Evolutionary conservation across 2,888 invertebrate genomes (phyloP).

Genomic region (Dioctria rufipes): DNA sequence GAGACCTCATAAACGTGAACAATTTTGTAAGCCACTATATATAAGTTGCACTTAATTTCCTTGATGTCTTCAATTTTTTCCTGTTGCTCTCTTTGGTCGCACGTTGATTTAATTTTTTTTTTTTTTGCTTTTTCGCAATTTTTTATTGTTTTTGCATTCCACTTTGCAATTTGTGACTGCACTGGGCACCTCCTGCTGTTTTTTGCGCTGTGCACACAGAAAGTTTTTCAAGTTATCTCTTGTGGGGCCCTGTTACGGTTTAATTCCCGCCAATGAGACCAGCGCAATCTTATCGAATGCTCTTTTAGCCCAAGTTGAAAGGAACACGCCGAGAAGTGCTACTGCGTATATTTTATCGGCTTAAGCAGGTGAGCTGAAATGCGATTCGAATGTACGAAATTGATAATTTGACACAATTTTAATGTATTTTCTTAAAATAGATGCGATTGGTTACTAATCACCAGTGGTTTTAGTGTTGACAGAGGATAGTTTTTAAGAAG

Average conservation of each 20-base stretch:
- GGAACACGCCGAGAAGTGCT: slow-evolving; percentile 45
- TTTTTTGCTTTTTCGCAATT: neutral
- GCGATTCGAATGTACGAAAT: slow-evolving; percentile 24
- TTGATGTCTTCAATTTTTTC: slow-evolving; percentile 7
- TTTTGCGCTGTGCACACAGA: neutral
- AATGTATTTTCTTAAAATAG: neutral
- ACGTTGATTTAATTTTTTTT: slow-evolving; percentile 1
- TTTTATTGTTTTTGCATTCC: slow-evolving; percentile 32
- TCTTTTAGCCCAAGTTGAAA: slow-evolving; percentile 35
- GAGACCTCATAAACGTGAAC: slow-evolving; percentile 34
- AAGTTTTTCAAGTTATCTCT: slow-evolving; percentile 31
- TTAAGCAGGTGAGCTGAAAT: slow-evolving; percentile 43
- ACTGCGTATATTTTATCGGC: slow-evolving; percentile 50
- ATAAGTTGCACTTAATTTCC: slow-evolving; percentile 19
- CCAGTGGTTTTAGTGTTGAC: no score
- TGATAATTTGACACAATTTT: slow-evolving; percentile 50
- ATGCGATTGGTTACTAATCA: neutral
- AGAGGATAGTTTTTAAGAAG: no score
- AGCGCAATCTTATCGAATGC: slow-evolving; percentile 36
- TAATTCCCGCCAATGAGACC: slow-evolving; percentile 34
- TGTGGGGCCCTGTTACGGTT: slow-evolving; percentile 34
- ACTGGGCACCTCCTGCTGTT: slow-evolving; percentile 47
- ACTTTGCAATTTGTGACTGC: slow-evolving; percentile 49
- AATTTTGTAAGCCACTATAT: slow-evolving; percentile 48
- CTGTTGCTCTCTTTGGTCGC: neutral